Evolutionary conservation across 2,888 invertebrate species (phyloP).

Genomic region (Ectemnius continuus): DNA sequence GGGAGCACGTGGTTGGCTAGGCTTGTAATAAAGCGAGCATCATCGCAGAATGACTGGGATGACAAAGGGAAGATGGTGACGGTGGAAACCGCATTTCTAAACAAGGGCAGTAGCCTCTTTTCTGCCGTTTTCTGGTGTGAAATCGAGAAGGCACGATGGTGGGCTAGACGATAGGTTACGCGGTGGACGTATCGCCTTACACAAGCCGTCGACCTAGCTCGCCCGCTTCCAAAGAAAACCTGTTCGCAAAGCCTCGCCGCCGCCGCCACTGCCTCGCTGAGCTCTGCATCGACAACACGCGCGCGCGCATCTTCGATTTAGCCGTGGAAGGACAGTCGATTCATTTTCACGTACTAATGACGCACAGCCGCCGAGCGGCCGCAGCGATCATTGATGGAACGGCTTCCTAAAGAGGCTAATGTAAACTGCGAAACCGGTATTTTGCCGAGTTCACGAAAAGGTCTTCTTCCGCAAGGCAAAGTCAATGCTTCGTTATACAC

Average conservation of each 20-base stretch:
- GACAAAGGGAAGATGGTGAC: constrained; percentile 13
- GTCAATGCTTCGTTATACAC: no score
- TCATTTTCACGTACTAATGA: no score
- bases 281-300: background rate
- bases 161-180: constrained; percentile 61
- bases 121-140: constrained; percentile 39
- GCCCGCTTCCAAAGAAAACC: constrained; percentile 47
- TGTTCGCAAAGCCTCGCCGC: constrained; percentile 26
- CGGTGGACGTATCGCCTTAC: constrained; percentile 64
- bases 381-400: background rate
- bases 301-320: background rate
- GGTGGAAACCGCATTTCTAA: constrained; percentile 15
- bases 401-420: background rate
- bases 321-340: no score
- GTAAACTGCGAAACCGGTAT: background rate
- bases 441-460: background rate
- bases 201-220: constrained; percentile 63
- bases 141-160: constrained; percentile 61
- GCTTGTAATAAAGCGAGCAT: no score
- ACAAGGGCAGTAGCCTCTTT: constrained; percentile 14
- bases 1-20: no score
- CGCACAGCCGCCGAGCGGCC: no score
- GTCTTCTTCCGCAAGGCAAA: background rate
- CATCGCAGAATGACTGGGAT: background rate
- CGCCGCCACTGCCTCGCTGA: background rate